Evolutionary conservation across 1,140 invertebrate species (phyloP), one percentile per base, ranked within the genome.

Genomic region (Whitmania pigra): DNA sequence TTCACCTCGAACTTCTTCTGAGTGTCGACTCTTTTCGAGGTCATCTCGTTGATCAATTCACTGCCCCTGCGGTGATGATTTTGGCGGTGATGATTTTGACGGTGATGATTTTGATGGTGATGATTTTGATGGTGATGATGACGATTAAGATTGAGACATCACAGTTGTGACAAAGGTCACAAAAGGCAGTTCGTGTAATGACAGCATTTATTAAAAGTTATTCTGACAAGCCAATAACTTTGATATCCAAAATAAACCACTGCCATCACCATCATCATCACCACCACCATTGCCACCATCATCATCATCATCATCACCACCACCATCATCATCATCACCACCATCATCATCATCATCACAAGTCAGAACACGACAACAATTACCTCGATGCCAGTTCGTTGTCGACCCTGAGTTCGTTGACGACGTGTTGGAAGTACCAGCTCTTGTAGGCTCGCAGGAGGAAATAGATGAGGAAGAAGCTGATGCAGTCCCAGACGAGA

Each of bases 391-490:
- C 93, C 11, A 98, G 84, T 72, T 92, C 88, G 66, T 91, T 91
- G 81, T 94, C 94, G 0, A 93, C 93, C 83, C 94, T 92, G 40
- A 92, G 90, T 78, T 97, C 94, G 76, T 91, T 88, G 0, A 97
- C 89, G 66, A 97, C 89, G 82, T 96, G 90, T 78, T 93, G 91
- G 84, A 98, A 99, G 80, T 97, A 97, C 80, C 93, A 92, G 76
- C 91, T 94, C 74, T 89, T 89, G 82, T 97, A 97, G 27, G 97
- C 86, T 74, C 94, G 84, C 76, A 90, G 85, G 80, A 97, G 93
- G 71, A 97, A 84, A 67, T 98, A 84, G 0, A 98, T 85, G 80
- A 95, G 94, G 0, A 87, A 88, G 79, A 99, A 96, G 80, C 93
- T 96, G 13, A 97, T 85, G 0, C 90, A 91, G 80, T 98, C 94